Conservation (phyloP, 2,113 vertebrate species). For the human (Homo sapiens) region GRCh38 chr12:17495001-17495500, state of each 20-base stretch:
- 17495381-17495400: conserved; percentile 70
- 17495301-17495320: conserved; percentile 79
- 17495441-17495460: conserved; percentile 17
- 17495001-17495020: background rate
- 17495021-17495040: background rate
- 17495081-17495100: background rate
- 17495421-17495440: conserved; percentile 41
- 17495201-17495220: conserved; percentile 76
- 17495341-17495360: conserved; percentile 61
- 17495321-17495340: conserved; percentile 75
- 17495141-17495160: conserved; percentile 64
- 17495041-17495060: background rate
- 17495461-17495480: background rate
- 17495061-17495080: background rate
- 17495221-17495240: conserved; percentile 81
- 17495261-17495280: conserved; percentile 79
- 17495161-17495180: conserved; percentile 80
- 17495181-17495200: conserved; percentile 66
- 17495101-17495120: conserved; percentile 19
- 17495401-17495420: conserved; percentile 21
- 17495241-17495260: conserved; percentile 80
- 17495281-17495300: conserved; percentile 80
- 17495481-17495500: background rate
- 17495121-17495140: conserved; percentile 53
- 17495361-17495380: conserved; percentile 67